These are phyloP conservation scores for Thunnus albacares DNA, from an alignment of 2,797 vertebrate genomes.

Conservation along the genomic window DNA sequence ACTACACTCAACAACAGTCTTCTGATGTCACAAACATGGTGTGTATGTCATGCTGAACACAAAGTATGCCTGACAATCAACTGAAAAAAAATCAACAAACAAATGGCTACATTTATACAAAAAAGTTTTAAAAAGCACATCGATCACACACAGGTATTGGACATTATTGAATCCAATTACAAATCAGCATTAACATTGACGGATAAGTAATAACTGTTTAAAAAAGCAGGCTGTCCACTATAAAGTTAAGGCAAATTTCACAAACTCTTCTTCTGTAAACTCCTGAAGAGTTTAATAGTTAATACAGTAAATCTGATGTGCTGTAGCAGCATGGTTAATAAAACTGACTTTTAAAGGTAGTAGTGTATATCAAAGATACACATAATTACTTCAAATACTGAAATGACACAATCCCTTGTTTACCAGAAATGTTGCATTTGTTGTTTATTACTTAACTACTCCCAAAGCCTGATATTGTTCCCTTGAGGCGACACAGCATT, in stretches of 20 bases:
- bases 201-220: background rate
- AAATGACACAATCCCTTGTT: slow-evolving; percentile 35
- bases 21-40: background rate
- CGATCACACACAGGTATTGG: background rate
- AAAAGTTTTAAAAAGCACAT: background rate
- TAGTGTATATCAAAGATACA: background rate
- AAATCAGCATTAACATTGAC: background rate
- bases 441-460: background rate
- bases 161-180: background rate
- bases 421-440: background rate
- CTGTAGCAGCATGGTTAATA: slow-evolving; percentile 23
- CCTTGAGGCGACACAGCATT: slow-evolving; percentile 19
- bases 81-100: background rate
- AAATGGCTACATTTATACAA: background rate
- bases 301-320: background rate
- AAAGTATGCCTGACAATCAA: background rate
- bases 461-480: slow-evolving; percentile 9
- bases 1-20: background rate
- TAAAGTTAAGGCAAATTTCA: slow-evolving; percentile 8
- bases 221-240: background rate
- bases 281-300: background rate
- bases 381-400: background rate
- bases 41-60: too few relatives aligned
- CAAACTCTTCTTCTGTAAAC: slow-evolving; percentile 21
- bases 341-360: background rate